Evolutionary conservation across 2,113 vertebrate species (phyloP), one percentile per base, ranked within the genome.

Genomic region (Nicator chloris): DNA sequence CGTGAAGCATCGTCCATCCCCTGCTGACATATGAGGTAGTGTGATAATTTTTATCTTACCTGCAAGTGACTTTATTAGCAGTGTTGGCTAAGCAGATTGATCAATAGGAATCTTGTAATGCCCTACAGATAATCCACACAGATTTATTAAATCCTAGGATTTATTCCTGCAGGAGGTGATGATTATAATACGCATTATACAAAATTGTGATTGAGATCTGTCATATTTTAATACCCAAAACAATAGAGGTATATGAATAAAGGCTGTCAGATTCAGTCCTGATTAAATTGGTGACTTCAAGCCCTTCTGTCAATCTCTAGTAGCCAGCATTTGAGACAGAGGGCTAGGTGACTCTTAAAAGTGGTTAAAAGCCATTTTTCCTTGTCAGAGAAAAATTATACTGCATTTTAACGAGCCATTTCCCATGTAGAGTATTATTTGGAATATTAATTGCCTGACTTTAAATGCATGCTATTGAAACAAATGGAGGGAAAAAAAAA

Each of bases 1-100:
- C 0, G 63, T 88, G 88, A 83, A 81, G 82, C 60, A 26, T 60
- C 12, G 16, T 81, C 80, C 77, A 33, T 90, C 60, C 86, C 59
- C 88, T 88, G 92, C 92, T 81, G 94, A 75, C 50, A 8, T 70
- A 77, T 86, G 80, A 94, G 95, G 95, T 97, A 86, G 24, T 61
- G 40, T 75, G 53, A 65, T 70, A 85, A 33, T 37, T 53, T 88
- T 44, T 83, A 8, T 89, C 64, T 94, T 70, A 79, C 65, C 70
- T 72, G 57, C n/a, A 61, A 75, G 15, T 33, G 21, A 28, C 37
- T 92, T 79, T 42, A 13, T 84, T 59, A 14, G 39, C 5, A 69
- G 30, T 42, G 53, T 33, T 86, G 50, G n/a, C 59, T 83, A 50
- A 92, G 60, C 56, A 51, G 27, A 78, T 35, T 7, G 6, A 63